phyloP scores from a whole-genome alignment of 2,888 invertebrate species.

The Agrotis ipsilon region DNA sequence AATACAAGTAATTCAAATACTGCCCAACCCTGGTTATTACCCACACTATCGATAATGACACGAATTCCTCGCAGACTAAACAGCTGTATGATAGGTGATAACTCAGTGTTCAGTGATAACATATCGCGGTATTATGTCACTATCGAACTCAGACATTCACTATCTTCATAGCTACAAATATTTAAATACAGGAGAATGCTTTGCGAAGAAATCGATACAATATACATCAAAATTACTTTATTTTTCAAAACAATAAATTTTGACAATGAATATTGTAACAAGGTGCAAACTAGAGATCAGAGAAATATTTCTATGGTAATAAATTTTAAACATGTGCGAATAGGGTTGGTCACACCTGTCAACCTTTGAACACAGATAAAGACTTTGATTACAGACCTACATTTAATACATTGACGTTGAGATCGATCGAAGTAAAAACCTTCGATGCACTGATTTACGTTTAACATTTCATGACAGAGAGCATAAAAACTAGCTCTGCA shows the following conservation, averaged over 20 bases:
- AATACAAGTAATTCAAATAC: too few relatives aligned
- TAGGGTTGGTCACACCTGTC: not conserved
- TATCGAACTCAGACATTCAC: conserved; percentile 8
- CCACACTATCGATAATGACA: conserved; percentile 6
- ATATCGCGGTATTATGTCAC: conserved; percentile 19
- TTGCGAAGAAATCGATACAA: not conserved
- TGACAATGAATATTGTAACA: not conserved
- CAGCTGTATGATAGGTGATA: conserved; percentile 23
- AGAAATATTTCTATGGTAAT: conserved; percentile 21
- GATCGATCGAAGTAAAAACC: not conserved
- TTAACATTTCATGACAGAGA: not conserved
- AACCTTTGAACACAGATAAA: not conserved
- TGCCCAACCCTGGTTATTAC: too few relatives aligned
- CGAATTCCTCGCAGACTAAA: conserved; percentile 20
- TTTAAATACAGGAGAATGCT: not conserved
- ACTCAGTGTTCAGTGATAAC: conserved; percentile 3
- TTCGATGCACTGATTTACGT: not conserved
- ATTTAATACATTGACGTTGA: not conserved
- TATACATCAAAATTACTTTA: not conserved
- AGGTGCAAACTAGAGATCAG: not conserved
- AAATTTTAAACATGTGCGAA: conserved; percentile 40
- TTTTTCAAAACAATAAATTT: not conserved
- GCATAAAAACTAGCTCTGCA: not conserved
- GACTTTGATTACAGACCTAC: not conserved
- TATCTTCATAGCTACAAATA: not conserved